Evolutionary conservation across 2,113 vertebrate species (phyloP), one percentile per base, ranked within the genome.

Genomic region (Casuarius casuarius): DNA sequence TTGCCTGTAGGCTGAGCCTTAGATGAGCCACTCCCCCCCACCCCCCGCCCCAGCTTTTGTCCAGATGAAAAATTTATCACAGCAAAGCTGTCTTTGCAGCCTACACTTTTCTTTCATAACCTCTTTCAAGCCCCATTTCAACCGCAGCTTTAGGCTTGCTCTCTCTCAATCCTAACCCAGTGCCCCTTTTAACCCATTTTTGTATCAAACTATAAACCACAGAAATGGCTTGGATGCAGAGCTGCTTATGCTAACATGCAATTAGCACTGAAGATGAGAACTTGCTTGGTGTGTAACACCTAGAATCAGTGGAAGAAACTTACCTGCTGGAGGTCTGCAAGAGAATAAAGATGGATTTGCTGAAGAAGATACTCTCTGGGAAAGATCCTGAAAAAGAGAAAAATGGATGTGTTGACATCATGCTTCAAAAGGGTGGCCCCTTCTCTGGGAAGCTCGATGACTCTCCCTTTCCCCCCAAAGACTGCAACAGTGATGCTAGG

Each of bases 301-400:
- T 12, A 87, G 8, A 88, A 92, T 56, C 73, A 82, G 20, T 21
- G 13, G 13, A 90, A 77, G 35, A n/a, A 68, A 72, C 95, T 96
- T 93, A 99, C 99, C 99, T 99, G 99, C 90, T 99, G 99, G 84
- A 99, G 98, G 95, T 99, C 99, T 42, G 99, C 98, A 1, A 99
- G 97, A 48, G 99, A 99, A 97, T 99, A 99, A 56, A 99, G 98
- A 96, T 99, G 99, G 88, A 99, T 99, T 96, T 99, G 99, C 83
- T 99, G 99, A 73, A 99, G 98, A 92, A 99, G 99, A 95, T 99
- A 99, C 95, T 99, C 99, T 95, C 99, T 98, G 84, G 99, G 99
- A 89, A 99, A 99, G 96, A 99, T 99, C 97, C 99, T 99, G 98
- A 73, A 96, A 95, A 97, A 93, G 56, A 83, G 87, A 93, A 87